Conservation (phyloP, 2,888 invertebrate genomes). For the Napeogenes sylphis region DNA sequence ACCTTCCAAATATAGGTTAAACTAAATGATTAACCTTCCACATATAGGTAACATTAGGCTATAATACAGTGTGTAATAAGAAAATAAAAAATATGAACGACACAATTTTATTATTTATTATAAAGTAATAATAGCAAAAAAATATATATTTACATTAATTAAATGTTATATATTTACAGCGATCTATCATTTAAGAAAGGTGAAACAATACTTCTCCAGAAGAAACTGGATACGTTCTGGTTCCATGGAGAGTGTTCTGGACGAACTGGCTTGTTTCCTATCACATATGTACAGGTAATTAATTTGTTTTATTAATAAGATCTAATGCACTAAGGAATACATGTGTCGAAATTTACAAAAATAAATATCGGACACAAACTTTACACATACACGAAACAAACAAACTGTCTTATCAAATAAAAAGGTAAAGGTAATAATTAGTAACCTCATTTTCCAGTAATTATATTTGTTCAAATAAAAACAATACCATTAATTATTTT, state of each 20-base stretch:
- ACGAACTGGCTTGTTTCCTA: slow-evolving; percentile 88
- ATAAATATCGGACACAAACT: not conserved
- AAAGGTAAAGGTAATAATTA: too few relatives aligned
- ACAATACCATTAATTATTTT: too few relatives aligned
- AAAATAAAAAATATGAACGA: too few relatives aligned
- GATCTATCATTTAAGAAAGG: slow-evolving; percentile 92
- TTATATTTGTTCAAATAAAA: too few relatives aligned
- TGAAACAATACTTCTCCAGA: slow-evolving; percentile 86
- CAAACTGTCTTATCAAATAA: too few relatives aligned
- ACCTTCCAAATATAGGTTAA: too few relatives aligned
- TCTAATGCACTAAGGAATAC: not conserved
- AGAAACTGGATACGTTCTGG: slow-evolving; percentile 91
- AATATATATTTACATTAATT: not conserved
- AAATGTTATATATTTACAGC: slow-evolving; percentile 60
- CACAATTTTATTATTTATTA: too few relatives aligned
- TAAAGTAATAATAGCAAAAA: too few relatives aligned
- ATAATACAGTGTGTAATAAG: too few relatives aligned
- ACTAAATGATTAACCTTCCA: too few relatives aligned
- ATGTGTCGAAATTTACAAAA: not conserved
- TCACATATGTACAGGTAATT: slow-evolving; percentile 87
- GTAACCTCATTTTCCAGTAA: too few relatives aligned
- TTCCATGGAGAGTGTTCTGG: slow-evolving; percentile 89
- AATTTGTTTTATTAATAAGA: not conserved
- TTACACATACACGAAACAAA: not conserved
- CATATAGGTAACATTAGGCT: too few relatives aligned